Base-by-base conservation (phyloP, 2,113 vertebrate genomes). In the Etheostoma spectabile region DNA sequence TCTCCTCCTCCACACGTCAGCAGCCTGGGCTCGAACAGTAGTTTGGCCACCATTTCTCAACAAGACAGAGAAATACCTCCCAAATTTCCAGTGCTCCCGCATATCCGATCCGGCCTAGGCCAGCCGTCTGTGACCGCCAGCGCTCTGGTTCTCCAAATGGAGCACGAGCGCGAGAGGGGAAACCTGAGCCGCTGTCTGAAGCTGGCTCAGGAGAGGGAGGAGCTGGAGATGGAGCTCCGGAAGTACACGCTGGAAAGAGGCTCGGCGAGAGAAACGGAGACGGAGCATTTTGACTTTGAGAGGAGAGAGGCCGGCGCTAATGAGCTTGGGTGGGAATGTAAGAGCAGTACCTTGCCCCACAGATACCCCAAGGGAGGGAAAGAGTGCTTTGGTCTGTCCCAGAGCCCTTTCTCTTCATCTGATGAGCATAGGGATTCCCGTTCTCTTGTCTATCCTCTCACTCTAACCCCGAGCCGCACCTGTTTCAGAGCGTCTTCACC, bases 131-230 rank as follows among this genome's bases (percentile, higher is more conserved):
- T 82, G 0, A 91, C 91, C 0, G 94, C 93, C 5, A 95, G 94
- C 49, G 27, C 84, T 7, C 83, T 96, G 71, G 94, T 96, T 48
- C 94, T 95, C 33, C 95, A 96, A 75, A 96, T 96, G 95, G 95
- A 96, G 73, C 94, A 95, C 13, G 95, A 96, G 84, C 87, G 93
- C 3, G 95, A 95, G 63, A 82, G 45, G 19, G 95, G 94, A 12
- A 95, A 95, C 90, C 90, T 96, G n/a, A 95, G 86, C 51, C 92
- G 65, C n/a, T 96, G 95, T 70, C 79, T 95, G 66, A 92, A 86
- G 49, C 84, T 95, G 74, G 95, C 95, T 67, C 87, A 86, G 46
- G 95, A 96, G 83, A 80, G 95, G 74, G 95, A 95, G 84, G 90
- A 92, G 69, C 81, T 95, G 59, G 95, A 95, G 85, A 89, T 66